Conservation (phyloP, 1,140 invertebrate genomes). For the Copidosoma floridanum region DNA sequence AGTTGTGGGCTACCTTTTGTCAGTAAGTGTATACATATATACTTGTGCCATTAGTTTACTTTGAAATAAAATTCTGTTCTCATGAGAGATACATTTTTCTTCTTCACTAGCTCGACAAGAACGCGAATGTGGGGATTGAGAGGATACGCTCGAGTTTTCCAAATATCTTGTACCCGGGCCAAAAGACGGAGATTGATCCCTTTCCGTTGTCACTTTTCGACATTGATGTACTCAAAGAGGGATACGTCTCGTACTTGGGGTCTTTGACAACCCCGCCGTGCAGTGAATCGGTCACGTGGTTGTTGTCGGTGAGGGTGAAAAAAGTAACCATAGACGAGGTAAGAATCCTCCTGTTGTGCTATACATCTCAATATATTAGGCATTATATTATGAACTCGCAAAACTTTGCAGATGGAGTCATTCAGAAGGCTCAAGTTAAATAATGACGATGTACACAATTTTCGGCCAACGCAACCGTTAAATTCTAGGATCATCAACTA, state of each 20-base stretch:
- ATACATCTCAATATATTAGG: not conserved
- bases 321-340: conserved; percentile 72
- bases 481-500: conserved; percentile 48
- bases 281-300: conserved; percentile 90
- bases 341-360: conserved; percentile 15
- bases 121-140: conserved; percentile 10
- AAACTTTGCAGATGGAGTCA: conserved; percentile 61
- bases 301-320: conserved; percentile 74
- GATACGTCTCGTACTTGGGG: conserved; percentile 81
- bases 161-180: not conserved
- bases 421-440: conserved; percentile 63
- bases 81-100: too few relatives aligned
- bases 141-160: not conserved
- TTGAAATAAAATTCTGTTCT: too few relatives aligned
- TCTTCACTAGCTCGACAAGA: conserved; percentile 6
- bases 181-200: conserved; percentile 4
- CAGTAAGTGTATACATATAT: conserved; percentile 34
- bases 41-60: too few relatives aligned
- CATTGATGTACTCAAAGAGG: conserved; percentile 1
- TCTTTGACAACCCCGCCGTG: conserved; percentile 93
- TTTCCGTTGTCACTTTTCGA: conserved; percentile 5
- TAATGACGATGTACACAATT: conserved; percentile 66
- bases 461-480: conserved; percentile 67
- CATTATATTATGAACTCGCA: not conserved
- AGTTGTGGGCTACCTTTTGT: conserved; percentile 45